phyloP scores from a whole-genome alignment of 2,888 invertebrate species.

The Onthophagus sagittarius region DNA sequence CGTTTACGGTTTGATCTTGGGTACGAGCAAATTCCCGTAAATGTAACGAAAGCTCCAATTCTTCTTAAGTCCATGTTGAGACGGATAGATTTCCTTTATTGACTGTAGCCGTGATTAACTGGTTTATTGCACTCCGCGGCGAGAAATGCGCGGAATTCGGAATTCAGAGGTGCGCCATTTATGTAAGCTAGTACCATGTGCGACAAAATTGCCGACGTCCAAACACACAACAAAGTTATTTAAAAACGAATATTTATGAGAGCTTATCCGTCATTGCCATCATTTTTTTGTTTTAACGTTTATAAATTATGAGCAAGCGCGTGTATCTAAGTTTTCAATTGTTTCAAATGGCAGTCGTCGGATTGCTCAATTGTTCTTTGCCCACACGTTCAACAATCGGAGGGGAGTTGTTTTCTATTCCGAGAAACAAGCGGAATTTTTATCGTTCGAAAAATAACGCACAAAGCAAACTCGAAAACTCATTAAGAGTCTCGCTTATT shows the following conservation, averaged over 20 bases:
- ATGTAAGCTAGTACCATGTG: conserved; percentile 7
- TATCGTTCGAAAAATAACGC: neutral
- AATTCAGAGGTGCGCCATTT: conserved; percentile 11
- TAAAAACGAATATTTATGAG: neutral
- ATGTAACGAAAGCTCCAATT: neutral
- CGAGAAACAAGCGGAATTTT: conserved; percentile 2
- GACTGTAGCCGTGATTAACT: conserved; percentile 3
- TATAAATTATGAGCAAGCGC: too few species aligned
- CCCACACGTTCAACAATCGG: neutral
- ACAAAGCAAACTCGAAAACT: neutral
- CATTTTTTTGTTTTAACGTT: neutral
- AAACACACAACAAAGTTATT: neutral
- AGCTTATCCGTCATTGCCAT: neutral
- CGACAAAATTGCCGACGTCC: conserved; percentile 2
- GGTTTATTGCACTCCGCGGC: conserved; percentile 7
- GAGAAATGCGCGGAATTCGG: conserved; percentile 1
- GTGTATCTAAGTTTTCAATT: neutral
- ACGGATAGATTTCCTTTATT: neutral
- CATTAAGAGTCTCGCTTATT: neutral
- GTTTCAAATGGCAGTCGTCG: neutral
- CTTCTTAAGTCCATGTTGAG: neutral
- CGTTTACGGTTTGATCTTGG: neutral
- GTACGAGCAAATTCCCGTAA: neutral
- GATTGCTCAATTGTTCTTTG: neutral
- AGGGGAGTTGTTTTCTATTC: neutral